phyloP scores from a whole-genome alignment of 2,113 vertebrate genomes.

The Macheiramphus alcinus region DNA sequence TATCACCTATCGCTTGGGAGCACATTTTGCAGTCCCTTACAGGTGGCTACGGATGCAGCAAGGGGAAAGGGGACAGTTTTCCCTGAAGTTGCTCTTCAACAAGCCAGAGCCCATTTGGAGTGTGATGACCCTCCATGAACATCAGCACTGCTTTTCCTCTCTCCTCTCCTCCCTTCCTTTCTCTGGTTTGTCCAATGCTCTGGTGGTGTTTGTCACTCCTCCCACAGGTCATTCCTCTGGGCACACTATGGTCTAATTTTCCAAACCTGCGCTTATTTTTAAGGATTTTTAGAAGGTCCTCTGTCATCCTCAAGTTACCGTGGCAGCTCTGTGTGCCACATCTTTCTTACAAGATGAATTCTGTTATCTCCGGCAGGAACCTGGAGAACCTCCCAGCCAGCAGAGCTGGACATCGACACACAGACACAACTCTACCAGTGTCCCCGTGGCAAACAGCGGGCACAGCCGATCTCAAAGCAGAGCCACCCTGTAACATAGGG shows the following conservation, averaged over 20 bases:
- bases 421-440: neutral
- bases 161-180: neutral
- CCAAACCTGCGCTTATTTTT: neutral
- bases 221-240: neutral
- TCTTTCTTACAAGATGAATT: neutral
- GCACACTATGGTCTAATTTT: neutral
- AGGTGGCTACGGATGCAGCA: neutral
- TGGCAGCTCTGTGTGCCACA: accelerated
- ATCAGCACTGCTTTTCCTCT: neutral
- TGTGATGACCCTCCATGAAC: neutral
- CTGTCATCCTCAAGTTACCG: neutral
- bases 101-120: neutral
- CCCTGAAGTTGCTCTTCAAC: neutral
- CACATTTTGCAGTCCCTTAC: neutral
- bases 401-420: accelerated
- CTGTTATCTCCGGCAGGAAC: neutral
- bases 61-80: neutral
- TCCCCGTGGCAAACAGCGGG: neutral
- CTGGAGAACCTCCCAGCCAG: neutral
- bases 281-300: neutral
- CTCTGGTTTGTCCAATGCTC: neutral
- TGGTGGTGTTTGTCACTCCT: neutral
- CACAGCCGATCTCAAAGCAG: neutral
- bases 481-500: neutral
- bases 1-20: neutral